Percentiles rank a stretch among this genome's conserved stretches.
Evolutionary conservation across 2,888 invertebrate genomes (phyloP).

Genomic region (Hypsopygia costalis): DNA sequence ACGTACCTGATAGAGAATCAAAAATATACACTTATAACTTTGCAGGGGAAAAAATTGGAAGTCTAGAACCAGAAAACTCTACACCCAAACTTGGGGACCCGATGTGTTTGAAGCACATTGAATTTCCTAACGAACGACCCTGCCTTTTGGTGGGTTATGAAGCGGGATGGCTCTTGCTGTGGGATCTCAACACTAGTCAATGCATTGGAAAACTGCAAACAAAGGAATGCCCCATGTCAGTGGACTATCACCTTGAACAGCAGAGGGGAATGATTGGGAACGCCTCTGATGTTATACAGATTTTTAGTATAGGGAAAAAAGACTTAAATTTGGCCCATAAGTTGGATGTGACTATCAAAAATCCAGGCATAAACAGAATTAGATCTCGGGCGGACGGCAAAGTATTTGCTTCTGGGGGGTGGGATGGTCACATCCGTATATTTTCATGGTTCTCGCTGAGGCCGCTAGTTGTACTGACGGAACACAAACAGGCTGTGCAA

Average conservation of each 20-base stretch:
- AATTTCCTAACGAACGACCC: constrained; percentile 68
- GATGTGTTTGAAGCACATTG: constrained; percentile 81
- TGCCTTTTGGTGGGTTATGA: constrained; percentile 87
- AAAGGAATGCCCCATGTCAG: constrained; percentile 84
- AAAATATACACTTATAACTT: constrained; percentile 74
- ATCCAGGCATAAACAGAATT: constrained; percentile 86
- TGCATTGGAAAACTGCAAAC: constrained; percentile 78
- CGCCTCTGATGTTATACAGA: constrained; percentile 82
- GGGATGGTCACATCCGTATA: constrained; percentile 88
- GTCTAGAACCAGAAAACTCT: constrained; percentile 53
- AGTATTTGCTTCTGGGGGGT: constrained; percentile 87
- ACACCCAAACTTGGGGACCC: constrained; percentile 79
- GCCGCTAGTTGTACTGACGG: constrained; percentile 85
- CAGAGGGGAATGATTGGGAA: constrained; percentile 85
- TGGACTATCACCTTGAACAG: constrained; percentile 85
- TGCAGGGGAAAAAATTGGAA: constrained; percentile 60
- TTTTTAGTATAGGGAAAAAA: constrained; percentile 79
- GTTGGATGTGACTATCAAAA: constrained; percentile 84
- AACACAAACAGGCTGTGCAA: constrained; percentile 85
- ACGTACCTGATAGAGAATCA: constrained; percentile 83
- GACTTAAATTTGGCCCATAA: constrained; percentile 79
- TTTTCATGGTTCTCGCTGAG: constrained; percentile 89
- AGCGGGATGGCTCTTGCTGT: constrained; percentile 85
- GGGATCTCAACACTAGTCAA: constrained; percentile 84
- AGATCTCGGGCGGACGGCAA: constrained; percentile 85